Base-by-base conservation (phyloP, 2,113 vertebrate genomes). In the Pristiophorus japonicus region DNA sequence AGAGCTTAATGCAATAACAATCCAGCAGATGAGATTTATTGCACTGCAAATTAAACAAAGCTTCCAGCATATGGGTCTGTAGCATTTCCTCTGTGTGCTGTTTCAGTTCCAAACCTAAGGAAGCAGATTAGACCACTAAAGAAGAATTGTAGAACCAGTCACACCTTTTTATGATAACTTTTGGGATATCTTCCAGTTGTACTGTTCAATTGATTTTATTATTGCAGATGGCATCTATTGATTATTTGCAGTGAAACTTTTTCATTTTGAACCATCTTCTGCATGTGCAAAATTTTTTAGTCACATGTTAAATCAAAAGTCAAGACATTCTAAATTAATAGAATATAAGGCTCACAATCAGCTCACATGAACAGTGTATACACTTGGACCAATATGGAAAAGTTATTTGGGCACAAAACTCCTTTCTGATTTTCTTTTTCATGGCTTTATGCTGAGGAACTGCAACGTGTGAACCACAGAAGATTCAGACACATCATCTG, bases 121-220 rank as follows among this genome's bases (percentile, higher is more conserved):
- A 92, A 92, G 59, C 34, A 92, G n/a, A 92, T 63, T 65, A 92
- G 34, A 63, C 88, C 88, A 63, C n/a, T n/a, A 92, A 63, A 63
- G 59, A 92, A 91, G 51, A 62, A 91, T 91, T 91, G 87, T 91
- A 55, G 87, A 91, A 91, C 51, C 51, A 14, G 55, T 91, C n/a
- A 92, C 34, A 62, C 34, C n/a, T 63, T 92, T 81, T 63, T 38
- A 63, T 63, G 38, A 38, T 63, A 63, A 63, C 5, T n/a, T 38
- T 42, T 65, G n/a, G 88, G 62, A 65, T 42, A 30, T 16, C 47
- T 90, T 90, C 51, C 87, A 92, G 14, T n/a, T n/a, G n/a, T n/a
- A n/a, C n/a, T n/a, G n/a, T 92, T 92, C 59, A 92, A 18, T 92
- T 92, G 51, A 90, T 90, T 55, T 90, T 90, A 59, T 59, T 63